These are phyloP conservation scores for Pinna nobilis DNA, from an alignment of 1,140 invertebrate genomes.

Conservation along the genomic window DNA sequence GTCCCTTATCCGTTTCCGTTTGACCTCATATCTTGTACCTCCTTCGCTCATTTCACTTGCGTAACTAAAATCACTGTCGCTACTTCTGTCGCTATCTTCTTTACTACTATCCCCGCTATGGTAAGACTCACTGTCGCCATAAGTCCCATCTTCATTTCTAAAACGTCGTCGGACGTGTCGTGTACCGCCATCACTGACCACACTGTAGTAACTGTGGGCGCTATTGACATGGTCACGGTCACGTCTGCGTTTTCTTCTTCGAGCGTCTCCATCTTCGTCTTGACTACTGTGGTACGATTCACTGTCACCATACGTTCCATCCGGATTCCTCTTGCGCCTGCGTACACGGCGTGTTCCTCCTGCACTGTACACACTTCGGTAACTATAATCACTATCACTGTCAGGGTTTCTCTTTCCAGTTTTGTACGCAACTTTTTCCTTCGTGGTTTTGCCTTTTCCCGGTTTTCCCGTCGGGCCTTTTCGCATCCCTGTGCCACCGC, in stretches of 20 bases:
- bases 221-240: conserved; percentile 35
- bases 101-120: conserved; percentile 43
- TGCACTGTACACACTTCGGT: conserved; percentile 53
- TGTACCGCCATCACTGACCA: conserved; percentile 59
- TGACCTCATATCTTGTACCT: conserved; percentile 52
- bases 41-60: conserved; percentile 62
- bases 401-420: conserved; percentile 49
- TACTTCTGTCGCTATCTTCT: background rate
- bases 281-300: conserved; percentile 63
- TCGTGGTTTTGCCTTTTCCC: background rate
- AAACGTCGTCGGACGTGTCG: conserved; percentile 50
- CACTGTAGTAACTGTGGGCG: conserved; percentile 56
- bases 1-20: conserved; percentile 57
- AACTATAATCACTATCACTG: conserved; percentile 62
- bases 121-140: conserved; percentile 45
- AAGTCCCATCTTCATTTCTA: conserved; percentile 46
- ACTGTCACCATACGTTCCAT: conserved; percentile 56
- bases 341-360: conserved; percentile 62
- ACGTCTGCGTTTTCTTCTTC: conserved; percentile 44
- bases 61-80: conserved; percentile 61
- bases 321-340: conserved; percentile 46
- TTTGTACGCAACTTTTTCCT: conserved; percentile 29
- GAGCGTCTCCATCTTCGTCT: conserved; percentile 58
- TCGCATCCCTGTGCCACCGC: background rate
- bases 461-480: conserved; percentile 19